Percentiles rank a stretch among this genome's conserved stretches.
phyloP scores from a whole-genome alignment of 2,113 vertebrate species.

The Xiphophorus hellerii region DNA sequence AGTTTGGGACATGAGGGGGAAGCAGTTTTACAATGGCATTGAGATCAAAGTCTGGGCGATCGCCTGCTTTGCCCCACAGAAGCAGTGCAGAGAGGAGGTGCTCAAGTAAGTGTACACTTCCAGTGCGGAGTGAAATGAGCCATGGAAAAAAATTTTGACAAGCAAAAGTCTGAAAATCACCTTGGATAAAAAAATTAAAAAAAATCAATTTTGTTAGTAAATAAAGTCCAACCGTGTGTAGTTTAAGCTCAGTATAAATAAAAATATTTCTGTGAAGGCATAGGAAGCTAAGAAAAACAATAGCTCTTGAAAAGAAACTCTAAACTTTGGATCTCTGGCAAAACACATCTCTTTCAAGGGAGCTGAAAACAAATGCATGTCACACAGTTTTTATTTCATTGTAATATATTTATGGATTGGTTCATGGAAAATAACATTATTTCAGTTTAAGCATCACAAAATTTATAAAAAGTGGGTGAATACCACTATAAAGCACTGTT shows the following conservation, averaged over 20 bases:
- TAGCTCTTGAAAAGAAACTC: neutral
- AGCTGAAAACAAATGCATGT: no score
- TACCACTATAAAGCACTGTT: neutral
- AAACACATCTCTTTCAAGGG: neutral
- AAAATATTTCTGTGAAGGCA: neutral
- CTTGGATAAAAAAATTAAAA: neutral
- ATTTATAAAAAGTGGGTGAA: neutral
- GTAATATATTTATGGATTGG: no score
- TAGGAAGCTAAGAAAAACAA: neutral
- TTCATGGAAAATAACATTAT: no score
- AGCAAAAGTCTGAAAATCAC: neutral
- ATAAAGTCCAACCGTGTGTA: neutral
- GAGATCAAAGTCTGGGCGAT: conserved; percentile 99
- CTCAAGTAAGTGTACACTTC: conserved; percentile 89
- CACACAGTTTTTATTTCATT: no score
- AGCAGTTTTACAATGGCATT: conserved; percentile 99
- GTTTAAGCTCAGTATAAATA: neutral
- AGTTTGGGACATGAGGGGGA: conserved; percentile 99
- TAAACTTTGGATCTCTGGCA: neutral
- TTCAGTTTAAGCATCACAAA: neutral
- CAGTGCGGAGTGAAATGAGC: neutral
- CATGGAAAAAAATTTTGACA: neutral
- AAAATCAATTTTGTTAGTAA: neutral
- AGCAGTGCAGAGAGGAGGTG: conserved; percentile 98
- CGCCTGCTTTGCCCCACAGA: conserved; percentile 98